A percentile compares a stretch with the other conserved stretches of the same genome.
Conservation (phyloP, 2,113 vertebrate genomes). For the Phainopepla nitens region DNA sequence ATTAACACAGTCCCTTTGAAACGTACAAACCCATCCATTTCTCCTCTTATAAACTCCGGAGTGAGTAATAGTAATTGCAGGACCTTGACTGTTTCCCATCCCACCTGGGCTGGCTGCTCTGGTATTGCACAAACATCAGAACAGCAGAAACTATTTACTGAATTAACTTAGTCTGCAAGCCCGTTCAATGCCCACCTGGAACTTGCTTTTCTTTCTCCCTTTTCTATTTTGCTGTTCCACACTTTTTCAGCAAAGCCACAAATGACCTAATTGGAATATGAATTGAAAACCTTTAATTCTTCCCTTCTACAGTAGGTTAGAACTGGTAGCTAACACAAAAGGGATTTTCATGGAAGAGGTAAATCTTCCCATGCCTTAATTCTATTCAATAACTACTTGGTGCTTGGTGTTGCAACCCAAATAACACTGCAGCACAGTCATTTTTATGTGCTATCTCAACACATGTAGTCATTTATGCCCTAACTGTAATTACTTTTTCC, state of each 20-base stretch:
- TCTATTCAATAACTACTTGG: background rate
- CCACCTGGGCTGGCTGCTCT: background rate
- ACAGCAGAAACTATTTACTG: background rate
- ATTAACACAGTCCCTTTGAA: no score
- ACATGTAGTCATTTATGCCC: rapidly evolving
- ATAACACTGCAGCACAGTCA: background rate
- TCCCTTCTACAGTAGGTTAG: background rate
- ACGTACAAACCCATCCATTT: rapidly evolving
- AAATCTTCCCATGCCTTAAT: background rate
- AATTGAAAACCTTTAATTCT: background rate
- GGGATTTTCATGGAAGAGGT: background rate
- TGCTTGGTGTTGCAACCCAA: background rate
- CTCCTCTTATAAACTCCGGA: rapidly evolving
- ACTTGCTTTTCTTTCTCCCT: background rate
- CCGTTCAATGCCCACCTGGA: rapidly evolving
- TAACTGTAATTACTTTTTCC: background rate
- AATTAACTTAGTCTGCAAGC: no score
- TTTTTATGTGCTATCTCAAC: background rate
- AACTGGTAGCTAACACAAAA: background rate
- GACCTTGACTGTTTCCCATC: background rate
- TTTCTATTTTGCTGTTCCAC: background rate
- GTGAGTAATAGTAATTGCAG: rapidly evolving
- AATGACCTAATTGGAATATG: rapidly evolving
- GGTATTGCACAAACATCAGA: rapidly evolving
- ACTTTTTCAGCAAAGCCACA: background rate